Percentiles rank a stretch among this genome's conserved stretches.
Evolutionary conservation across 2,113 vertebrate genomes (phyloP).

Genomic region (Neogobius melanostomus): DNA sequence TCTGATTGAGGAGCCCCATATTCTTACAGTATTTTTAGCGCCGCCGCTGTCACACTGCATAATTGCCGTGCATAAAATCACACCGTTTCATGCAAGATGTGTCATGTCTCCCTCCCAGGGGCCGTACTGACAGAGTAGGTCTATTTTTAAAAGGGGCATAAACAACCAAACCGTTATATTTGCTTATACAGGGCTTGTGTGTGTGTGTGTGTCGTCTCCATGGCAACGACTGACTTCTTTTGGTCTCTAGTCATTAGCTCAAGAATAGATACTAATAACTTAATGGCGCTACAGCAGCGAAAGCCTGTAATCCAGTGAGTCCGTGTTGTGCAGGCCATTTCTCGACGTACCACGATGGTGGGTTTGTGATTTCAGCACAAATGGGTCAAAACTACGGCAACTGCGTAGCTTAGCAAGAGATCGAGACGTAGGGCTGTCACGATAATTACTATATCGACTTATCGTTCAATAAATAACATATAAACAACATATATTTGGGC

Average conservation of each 20-base stretch:
- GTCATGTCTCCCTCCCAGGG: constrained; percentile 42
- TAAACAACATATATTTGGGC: too few species aligned
- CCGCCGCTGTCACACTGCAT: constrained; percentile 29
- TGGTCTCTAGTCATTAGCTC: constrained; percentile 7
- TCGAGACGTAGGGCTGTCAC: too few species aligned
- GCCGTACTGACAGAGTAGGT: constrained; percentile 32
- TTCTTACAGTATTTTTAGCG: constrained; percentile 48
- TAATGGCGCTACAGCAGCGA: background rate
- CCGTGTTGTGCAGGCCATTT: background rate
- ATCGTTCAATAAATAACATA: too few species aligned
- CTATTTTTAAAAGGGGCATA: constrained; percentile 41
- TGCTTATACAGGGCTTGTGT: background rate
- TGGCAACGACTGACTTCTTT: constrained; percentile 28
- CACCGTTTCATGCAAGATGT: constrained; percentile 40
- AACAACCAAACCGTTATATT: constrained; percentile 3
- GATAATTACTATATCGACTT: too few species aligned
- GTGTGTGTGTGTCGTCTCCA: constrained; percentile 20
- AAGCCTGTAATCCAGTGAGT: background rate
- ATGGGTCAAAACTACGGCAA: too few species aligned
- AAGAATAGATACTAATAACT: background rate
- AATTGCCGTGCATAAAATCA: constrained; percentile 44
- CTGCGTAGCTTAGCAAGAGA: too few species aligned
- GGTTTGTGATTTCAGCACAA: background rate
- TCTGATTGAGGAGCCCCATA: constrained; percentile 27
- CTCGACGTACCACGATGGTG: background rate